phyloP scores from a whole-genome alignment of 2,113 vertebrate genomes.

The Chitala chitala region DNA sequence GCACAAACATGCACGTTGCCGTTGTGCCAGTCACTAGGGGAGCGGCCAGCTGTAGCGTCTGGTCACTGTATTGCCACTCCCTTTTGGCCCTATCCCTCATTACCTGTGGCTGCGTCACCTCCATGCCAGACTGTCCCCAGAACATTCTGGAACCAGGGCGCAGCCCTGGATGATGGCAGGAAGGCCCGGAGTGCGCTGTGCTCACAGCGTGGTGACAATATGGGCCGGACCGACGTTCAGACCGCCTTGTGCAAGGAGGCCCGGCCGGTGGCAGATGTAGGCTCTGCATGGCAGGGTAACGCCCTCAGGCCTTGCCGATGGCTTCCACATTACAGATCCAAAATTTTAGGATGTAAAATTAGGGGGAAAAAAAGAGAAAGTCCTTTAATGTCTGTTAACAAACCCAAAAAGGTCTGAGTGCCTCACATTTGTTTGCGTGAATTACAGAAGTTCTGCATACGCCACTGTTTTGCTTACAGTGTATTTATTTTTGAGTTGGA shows the following conservation, averaged over 20 bases:
- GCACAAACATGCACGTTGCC: background rate
- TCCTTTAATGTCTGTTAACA: background rate
- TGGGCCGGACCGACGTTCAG: background rate
- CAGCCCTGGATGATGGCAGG: background rate
- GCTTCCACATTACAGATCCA: background rate
- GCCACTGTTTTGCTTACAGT: no score
- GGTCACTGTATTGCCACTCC: background rate
- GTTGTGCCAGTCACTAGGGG: slow-evolving; percentile 8
- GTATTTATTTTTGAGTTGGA: no score
- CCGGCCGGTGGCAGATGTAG: background rate
- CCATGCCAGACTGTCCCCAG: background rate
- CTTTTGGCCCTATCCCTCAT: background rate
- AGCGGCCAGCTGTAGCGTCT: slow-evolving; percentile 13
- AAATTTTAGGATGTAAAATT: no score
- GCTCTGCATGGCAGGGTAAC: background rate
- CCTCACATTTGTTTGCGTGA: no score
- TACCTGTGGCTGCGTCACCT: background rate
- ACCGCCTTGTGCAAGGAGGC: background rate
- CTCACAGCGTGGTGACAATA: background rate
- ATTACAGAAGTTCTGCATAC: no score
- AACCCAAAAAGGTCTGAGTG: background rate
- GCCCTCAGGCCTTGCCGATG: no score
- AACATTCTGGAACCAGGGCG: background rate
- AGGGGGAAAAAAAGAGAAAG: no score
- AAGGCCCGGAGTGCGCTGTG: background rate